phyloP scores from a whole-genome alignment of 2,113 vertebrate genomes.

The Gambusia holbrooki region DNA sequence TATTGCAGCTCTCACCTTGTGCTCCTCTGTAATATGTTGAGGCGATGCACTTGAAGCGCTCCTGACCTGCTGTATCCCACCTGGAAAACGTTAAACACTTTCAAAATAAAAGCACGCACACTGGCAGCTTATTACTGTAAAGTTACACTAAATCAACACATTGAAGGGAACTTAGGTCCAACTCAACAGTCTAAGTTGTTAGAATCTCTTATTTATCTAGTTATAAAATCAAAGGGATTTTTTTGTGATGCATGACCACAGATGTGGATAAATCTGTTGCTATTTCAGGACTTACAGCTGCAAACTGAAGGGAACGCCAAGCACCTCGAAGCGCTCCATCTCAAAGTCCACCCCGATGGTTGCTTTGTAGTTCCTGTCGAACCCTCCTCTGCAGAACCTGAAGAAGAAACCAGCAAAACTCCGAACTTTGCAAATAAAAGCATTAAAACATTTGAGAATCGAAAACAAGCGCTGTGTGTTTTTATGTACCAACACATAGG shows the following conservation, averaged over 20 bases:
- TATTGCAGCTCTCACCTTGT: constrained; percentile 83
- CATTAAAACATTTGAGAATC: neutral
- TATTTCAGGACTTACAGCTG: constrained; percentile 87
- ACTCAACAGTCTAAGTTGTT: neutral
- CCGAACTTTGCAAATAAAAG: neutral
- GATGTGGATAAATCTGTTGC: neutral
- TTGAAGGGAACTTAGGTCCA: neutral
- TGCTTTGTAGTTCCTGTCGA: constrained; percentile 95
- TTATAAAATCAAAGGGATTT: neutral
- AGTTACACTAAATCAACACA: neutral
- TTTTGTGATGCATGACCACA: too few species aligned
- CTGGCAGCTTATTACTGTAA: neutral
- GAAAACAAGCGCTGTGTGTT: neutral
- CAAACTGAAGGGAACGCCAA: constrained; percentile 92
- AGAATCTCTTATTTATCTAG: neutral
- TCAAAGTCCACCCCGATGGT: constrained; percentile 98
- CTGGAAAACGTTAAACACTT: constrained; percentile 67
- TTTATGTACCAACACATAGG: neutral
- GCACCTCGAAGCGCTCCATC: constrained; percentile 96
- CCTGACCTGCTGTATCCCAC: constrained; percentile 97
- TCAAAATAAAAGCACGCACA: neutral
- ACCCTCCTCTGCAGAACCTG: constrained; percentile 92
- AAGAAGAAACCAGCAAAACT: neutral
- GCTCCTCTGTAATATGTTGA: constrained; percentile 97
- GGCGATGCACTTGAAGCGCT: constrained; percentile 96